Conservation (phyloP, 2,113 vertebrate species). For the Callipepla californica region DNA sequence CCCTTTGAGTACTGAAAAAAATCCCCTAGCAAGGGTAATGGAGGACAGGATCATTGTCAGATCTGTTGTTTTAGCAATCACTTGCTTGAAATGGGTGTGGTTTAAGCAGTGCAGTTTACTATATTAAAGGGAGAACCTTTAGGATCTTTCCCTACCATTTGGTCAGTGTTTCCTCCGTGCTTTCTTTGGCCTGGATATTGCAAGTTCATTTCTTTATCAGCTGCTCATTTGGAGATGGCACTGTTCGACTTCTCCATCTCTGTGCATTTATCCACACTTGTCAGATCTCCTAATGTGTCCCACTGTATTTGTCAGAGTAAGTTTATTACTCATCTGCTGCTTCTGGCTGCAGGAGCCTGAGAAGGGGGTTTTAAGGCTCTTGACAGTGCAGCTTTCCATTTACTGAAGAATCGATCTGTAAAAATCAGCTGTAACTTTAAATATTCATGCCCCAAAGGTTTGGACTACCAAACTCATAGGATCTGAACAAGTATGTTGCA, state of each 20-base stretch:
- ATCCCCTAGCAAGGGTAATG: conserved; percentile 11
- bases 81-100: conserved; percentile 28
- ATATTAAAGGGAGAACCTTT: not conserved
- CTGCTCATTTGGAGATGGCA: not conserved
- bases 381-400: not conserved
- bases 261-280: not conserved
- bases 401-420: not conserved
- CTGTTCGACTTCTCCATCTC: not conserved
- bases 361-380: not conserved
- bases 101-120: not conserved
- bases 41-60: not conserved
- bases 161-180: not conserved
- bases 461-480: not conserved
- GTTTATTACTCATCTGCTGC: not conserved
- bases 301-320: not conserved
- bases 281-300: not conserved
- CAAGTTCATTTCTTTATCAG: not conserved
- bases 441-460: not conserved
- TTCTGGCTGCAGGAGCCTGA: not conserved
- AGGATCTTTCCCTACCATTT: not conserved
- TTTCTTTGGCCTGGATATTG: not conserved
- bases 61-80: not conserved
- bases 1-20: conserved; percentile 10
- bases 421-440: not conserved
- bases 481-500: not conserved